Conservation (phyloP, 2,888 invertebrate species). For the Heliconius ethilla region DNA sequence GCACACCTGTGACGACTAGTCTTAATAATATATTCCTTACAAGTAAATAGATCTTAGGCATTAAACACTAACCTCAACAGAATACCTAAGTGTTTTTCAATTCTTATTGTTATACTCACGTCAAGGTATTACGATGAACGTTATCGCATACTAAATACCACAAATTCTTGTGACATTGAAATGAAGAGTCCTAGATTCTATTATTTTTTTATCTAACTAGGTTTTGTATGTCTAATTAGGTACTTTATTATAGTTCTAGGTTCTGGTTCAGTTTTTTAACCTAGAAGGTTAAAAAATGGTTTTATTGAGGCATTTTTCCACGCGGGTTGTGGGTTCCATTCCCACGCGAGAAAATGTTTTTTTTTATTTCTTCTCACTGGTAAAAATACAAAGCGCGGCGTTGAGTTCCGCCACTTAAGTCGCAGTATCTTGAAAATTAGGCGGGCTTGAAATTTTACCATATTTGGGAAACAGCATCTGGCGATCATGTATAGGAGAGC, state of each 20-base stretch:
- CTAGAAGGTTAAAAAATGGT: too few species aligned
- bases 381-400: too few species aligned
- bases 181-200: not conserved
- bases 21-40: conserved; percentile 3
- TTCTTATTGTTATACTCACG: conserved; percentile 9
- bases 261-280: not conserved
- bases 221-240: not conserved
- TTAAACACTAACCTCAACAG: conserved; percentile 3
- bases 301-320: not conserved
- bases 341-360: too few species aligned
- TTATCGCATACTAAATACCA: conserved; percentile 12
- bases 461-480: too few species aligned
- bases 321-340: too few species aligned
- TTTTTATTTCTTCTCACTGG: too few species aligned
- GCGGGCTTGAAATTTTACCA: too few species aligned
- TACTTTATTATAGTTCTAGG: not conserved
- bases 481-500: too few species aligned
- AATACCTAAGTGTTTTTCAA: conserved; percentile 7
- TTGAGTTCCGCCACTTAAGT: too few species aligned
- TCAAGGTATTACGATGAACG: conserved; percentile 12
- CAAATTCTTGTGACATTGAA: not conserved
- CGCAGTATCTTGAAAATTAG: too few species aligned
- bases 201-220: not conserved
- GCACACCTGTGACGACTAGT: too few species aligned
- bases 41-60: not conserved